Conservation (phyloP, 2,113 vertebrate species). For the Rhabdomys dilectus region DNA sequence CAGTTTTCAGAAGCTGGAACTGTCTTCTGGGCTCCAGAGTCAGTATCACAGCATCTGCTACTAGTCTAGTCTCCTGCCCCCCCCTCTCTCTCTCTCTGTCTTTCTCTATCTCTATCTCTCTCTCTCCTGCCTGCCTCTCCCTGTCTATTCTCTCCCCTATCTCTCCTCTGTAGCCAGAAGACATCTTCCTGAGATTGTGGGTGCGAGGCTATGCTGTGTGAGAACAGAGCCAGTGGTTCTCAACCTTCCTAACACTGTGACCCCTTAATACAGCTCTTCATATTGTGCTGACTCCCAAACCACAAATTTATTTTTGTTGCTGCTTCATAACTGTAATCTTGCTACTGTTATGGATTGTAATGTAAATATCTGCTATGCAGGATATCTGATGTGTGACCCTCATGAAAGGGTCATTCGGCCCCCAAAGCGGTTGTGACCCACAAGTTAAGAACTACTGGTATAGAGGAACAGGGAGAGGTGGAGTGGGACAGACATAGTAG, state of each 20-base stretch:
- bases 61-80: background rate
- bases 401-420: background rate
- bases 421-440: background rate
- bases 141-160: background rate
- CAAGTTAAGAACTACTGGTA: background rate
- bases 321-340: background rate
- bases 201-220: background rate
- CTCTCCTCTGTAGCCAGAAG: background rate
- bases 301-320: background rate
- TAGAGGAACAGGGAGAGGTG: background rate
- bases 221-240: background rate
- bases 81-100: background rate
- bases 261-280: background rate
- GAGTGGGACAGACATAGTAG: background rate
- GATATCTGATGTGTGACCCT: background rate
- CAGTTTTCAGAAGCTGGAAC: background rate
- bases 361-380: background rate
- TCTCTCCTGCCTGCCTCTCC: background rate
- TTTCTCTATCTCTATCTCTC: background rate
- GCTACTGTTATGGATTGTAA: background rate
- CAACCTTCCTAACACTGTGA: background rate
- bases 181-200: background rate
- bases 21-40: background rate
- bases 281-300: background rate
- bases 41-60: background rate